Base-by-base conservation (phyloP, 2,113 vertebrate genomes). In the Pipa parva region DNA sequence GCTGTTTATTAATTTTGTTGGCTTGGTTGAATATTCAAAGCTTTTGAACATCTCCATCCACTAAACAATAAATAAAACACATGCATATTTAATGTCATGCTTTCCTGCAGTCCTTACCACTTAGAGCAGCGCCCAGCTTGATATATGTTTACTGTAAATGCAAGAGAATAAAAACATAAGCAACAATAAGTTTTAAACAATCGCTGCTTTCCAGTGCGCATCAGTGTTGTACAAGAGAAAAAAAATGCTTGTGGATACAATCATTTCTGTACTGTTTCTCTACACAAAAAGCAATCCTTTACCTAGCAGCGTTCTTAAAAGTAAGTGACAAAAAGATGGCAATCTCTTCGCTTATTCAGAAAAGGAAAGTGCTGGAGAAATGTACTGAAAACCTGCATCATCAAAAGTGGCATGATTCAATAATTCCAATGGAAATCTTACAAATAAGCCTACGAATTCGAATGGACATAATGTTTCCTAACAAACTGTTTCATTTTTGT, bases 1-100 rank as follows among this genome's bases (percentile, higher is more conserved):
- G 39, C 13, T 42, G 15, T n/a, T 42, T 42, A 15, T n/a, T 42
- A 42, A 42, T 42, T 42, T 6, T 42, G 39, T 42, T 42, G 39
- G 39, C 39, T 42, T 42, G 39, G 39, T 42, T 42, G 39, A 42
- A 42, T n/a, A n/a, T 42, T 15, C 15, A 31, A 42, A 42, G 39
- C 39, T n/a, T 42, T 42, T 17, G n/a, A 42, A 15, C 33, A 36
- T 36, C 33, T 36, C 15, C 33, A 36, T 13, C 15, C 26, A 31
- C 11, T 56, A 5, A 56, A 17, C 26, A 31, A 56, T 56, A 33
- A 31, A 56, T 56, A 56, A 29, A 20, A 31, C 8, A 28, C 17
- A 31, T 56, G 27, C 28, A 56, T 20, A 56, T 56, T 29, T 56
- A 56, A 56, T 56, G 27, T 7, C 54, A 31, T 56, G 54, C 13